Conservation (phyloP, 2,113 vertebrate genomes). For the Menura novaehollandiae region DNA sequence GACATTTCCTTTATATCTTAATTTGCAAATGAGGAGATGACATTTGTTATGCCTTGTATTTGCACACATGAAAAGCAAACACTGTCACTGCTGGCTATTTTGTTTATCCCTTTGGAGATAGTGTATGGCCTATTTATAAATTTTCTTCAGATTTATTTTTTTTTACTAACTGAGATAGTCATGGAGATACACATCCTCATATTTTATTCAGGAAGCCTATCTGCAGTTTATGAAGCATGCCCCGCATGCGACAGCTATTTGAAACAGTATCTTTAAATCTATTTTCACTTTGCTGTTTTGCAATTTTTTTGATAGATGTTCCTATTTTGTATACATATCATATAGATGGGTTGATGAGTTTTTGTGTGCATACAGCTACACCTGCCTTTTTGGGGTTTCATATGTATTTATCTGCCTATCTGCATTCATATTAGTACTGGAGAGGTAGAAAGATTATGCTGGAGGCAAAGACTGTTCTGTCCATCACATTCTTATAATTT, state of each 20-base stretch:
- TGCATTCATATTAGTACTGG: neutral
- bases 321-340: neutral
- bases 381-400: neutral
- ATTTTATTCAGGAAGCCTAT: slow-evolving; percentile 77
- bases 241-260: slow-evolving; percentile 64
- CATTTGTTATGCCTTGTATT: slow-evolving; percentile 77
- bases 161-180: slow-evolving; percentile 57
- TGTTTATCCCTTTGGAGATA: slow-evolving; percentile 76
- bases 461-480: neutral
- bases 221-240: slow-evolving; percentile 70
- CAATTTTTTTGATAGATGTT: slow-evolving; percentile 15
- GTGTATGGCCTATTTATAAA: slow-evolving; percentile 70
- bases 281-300: slow-evolving; percentile 44
- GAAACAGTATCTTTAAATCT: slow-evolving; percentile 60
- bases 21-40: slow-evolving; percentile 89
- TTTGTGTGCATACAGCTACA: neutral
- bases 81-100: slow-evolving; percentile 75
- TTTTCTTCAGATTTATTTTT: slow-evolving; percentile 55
- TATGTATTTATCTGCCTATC: neutral
- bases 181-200: slow-evolving; percentile 68
- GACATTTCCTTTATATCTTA: slow-evolving; percentile 84
- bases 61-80: slow-evolving; percentile 77
- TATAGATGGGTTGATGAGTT: neutral
- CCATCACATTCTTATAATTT: neutral
- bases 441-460: neutral